Evolutionary conservation across 2,888 invertebrate genomes (phyloP).

Genomic region (Syrphus vitripennis): DNA sequence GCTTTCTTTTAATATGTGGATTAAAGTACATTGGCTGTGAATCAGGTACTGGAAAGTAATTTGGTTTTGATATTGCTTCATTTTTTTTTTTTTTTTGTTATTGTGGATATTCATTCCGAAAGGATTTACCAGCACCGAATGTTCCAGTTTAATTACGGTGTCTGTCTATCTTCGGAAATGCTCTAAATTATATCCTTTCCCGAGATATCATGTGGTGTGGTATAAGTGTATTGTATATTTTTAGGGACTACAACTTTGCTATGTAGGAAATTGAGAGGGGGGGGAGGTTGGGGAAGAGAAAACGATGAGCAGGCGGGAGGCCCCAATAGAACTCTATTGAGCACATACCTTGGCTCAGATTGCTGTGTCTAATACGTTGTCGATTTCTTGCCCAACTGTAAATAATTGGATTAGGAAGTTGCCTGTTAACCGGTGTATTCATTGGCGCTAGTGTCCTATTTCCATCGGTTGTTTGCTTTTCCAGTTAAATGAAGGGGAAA

Average conservation of each 20-base stretch:
- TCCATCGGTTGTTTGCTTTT: conserved; percentile 65
- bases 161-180: conserved; percentile 3
- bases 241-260: conserved; percentile 9
- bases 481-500: conserved; percentile 71
- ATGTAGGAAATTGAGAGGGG: neutral
- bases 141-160: conserved; percentile 19
- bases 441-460: conserved; percentile 65
- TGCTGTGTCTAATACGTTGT: conserved; percentile 61
- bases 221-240: conserved; percentile 26
- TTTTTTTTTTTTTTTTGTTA: neutral
- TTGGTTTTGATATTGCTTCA: conserved; percentile 11
- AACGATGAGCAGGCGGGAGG: neutral
- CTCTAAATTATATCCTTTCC: conserved; percentile 56
- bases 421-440: conserved; percentile 68
- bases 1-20: neutral
- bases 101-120: neutral
- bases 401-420: conserved; percentile 72
- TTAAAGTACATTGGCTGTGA: neutral
- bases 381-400: conserved; percentile 67
- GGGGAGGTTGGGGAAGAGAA: neutral
- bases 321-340: neutral
- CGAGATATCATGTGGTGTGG: conserved; percentile 1
- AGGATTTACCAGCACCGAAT: neutral
- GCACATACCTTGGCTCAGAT: conserved; percentile 40
- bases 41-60: conserved; percentile 36